Evolutionary conservation across 2,113 vertebrate genomes (phyloP), one percentile per base, ranked within the genome.

Genomic region (Pluvianellus socialis): DNA sequence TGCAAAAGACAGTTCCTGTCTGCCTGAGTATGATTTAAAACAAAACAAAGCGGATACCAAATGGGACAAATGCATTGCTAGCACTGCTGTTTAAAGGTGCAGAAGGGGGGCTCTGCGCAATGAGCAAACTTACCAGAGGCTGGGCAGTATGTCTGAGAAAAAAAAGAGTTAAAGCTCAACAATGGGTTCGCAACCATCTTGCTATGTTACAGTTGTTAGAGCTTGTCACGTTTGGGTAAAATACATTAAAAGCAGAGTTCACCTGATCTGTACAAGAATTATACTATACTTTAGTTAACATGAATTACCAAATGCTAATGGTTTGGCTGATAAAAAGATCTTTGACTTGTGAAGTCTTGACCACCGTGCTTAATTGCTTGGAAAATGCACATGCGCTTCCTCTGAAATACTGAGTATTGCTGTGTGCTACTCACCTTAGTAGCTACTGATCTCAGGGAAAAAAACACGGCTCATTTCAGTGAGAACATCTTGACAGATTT

Each of bases 311-410:
- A 79, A 53, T 1, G 2, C 7, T 63, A 75, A 40, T 72, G 7
- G 18, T 70, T 92, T 72, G 65, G 22, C 56, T 90, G 61, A 95
- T 33, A 88, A 32, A 70, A 77, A 84, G 12, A 44, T 44, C 33
- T 85, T 84, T 79, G 61, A 40, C 40, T 14, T 75, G 13, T 76
- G 19, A 91, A 93, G 14, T 82, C 66, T 79, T 93, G 66, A 58
- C 28, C n/a, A 26, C 53, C 27, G 32, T 35, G 20, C 19, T 65
- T 66, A 73, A 50, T 70, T 3, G 0, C 30, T 83, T 86, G 38
- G 66, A 72, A 86, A 79, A 93, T 14, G 47, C 15, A 15, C 9
- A 8, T 20, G 8, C 56, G 7, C 27, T 56, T 90, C 62, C 45
- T 50, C 77, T 58, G 56, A 85, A 71, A 81, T 6, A 6, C 6